phyloP scores from a whole-genome alignment of 1,140 invertebrate genomes.

The Mamestra configurata region DNA sequence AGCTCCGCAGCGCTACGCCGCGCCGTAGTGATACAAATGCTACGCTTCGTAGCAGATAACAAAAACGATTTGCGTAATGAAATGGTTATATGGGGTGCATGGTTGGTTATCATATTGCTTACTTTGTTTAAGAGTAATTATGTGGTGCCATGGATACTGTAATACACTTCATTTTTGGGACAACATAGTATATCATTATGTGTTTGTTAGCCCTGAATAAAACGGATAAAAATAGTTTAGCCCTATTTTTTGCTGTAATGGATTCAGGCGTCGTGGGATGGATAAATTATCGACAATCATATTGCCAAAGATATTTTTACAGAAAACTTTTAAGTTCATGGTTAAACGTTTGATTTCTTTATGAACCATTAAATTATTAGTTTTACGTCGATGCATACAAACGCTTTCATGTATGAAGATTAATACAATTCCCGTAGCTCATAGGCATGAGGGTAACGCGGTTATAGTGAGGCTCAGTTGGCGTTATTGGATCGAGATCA shows the following conservation, averaged over 20 bases:
- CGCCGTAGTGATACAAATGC: background rate
- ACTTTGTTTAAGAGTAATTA: background rate
- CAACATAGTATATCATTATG: background rate
- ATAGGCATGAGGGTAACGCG: background rate
- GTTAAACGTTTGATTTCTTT: background rate
- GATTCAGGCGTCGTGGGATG: background rate
- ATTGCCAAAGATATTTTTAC: background rate
- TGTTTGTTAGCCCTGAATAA: background rate
- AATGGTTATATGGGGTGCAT: background rate
- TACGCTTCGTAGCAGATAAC: conserved; percentile 26
- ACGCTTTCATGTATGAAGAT: background rate
- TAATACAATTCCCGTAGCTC: conserved; percentile 18
- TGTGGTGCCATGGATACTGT: background rate
- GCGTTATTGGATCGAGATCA: conserved; percentile 17
- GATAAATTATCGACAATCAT: background rate
- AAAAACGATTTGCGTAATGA: conserved; percentile 23
- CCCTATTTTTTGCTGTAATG: background rate
- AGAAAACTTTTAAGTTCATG: background rate
- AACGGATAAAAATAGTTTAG: background rate
- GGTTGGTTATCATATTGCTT: background rate
- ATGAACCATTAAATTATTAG: background rate
- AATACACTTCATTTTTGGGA: background rate
- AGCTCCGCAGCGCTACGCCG: conserved; percentile 11
- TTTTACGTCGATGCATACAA: background rate
- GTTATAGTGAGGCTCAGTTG: conserved; percentile 12